phyloP scores from a whole-genome alignment of 2,888 invertebrate genomes.

The Tetropium fuscum region DNA sequence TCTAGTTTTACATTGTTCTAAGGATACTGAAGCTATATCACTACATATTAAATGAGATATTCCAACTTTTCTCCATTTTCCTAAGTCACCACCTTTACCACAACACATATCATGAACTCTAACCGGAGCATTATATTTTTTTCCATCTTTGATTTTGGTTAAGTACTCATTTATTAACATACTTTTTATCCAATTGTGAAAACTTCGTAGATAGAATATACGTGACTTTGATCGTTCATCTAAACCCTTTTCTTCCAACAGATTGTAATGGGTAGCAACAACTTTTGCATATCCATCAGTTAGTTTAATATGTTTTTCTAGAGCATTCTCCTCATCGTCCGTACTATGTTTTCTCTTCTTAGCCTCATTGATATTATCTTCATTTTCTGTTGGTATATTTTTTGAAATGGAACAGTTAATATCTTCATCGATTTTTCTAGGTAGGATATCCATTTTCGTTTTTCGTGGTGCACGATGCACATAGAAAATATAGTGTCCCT shows the following conservation, averaged over 20 bases:
- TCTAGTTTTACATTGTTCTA: constrained; percentile 89
- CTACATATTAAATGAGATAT: constrained; percentile 89
- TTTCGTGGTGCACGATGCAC: too few species aligned
- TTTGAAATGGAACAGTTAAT: background rate
- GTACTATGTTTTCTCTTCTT: constrained; percentile 24
- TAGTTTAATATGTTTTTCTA: constrained; percentile 21
- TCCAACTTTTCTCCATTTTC: constrained; percentile 92
- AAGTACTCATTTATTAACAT: constrained; percentile 90
- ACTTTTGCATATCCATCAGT: constrained; percentile 68
- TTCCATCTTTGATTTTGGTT: constrained; percentile 73
- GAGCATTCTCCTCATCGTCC: constrained; percentile 37
- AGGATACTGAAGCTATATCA: constrained; percentile 93
- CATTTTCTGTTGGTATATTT: constrained; percentile 4
- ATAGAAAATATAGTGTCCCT: too few species aligned
- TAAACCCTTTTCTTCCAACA: constrained; percentile 84
- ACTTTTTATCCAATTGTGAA: constrained; percentile 99
- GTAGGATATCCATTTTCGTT: too few species aligned
- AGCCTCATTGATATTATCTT: background rate
- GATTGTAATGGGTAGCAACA: constrained; percentile 96
- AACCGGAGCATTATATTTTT: constrained; percentile 75
- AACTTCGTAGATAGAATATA: constrained; percentile 94
- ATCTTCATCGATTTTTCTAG: background rate
- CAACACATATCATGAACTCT: constrained; percentile 94
- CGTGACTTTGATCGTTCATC: constrained; percentile 86
- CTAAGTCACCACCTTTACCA: constrained; percentile 98